phyloP scores from a whole-genome alignment of 2,888 invertebrate species.

The Tuta absoluta region DNA sequence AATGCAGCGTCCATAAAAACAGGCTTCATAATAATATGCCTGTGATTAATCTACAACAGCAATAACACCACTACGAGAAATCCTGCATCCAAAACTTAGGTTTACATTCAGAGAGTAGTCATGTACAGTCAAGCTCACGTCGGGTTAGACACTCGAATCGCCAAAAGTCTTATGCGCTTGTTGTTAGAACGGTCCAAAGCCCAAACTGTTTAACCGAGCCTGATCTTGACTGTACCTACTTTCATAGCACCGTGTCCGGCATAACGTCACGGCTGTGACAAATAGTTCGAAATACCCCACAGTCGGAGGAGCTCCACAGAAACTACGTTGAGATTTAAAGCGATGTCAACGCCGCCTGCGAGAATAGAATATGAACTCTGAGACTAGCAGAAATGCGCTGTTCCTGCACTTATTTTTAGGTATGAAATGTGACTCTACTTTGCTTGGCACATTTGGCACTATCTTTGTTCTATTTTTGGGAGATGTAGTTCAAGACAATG shows the following conservation, averaged over 20 bases:
- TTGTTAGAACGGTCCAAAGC: too few relatives aligned
- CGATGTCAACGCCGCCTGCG: slow-evolving; percentile 12
- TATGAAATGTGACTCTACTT: slow-evolving; percentile 15
- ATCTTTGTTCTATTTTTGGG: slow-evolving; percentile 16
- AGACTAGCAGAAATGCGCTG: slow-evolving; percentile 12
- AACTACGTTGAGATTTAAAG: slow-evolving; percentile 20
- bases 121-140: too few relatives aligned
- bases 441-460: slow-evolving; percentile 6
- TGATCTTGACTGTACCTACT: too few relatives aligned
- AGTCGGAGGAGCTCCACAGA: slow-evolving; percentile 34
- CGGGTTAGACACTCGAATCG: too few relatives aligned
- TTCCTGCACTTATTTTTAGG: slow-evolving; percentile 16
- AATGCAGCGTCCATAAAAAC: too few relatives aligned
- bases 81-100: slow-evolving; percentile 51
- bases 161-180: too few relatives aligned
- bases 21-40: too few relatives aligned
- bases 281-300: slow-evolving; percentile 54
- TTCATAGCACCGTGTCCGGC: slow-evolving; percentile 35
- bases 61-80: neutral
- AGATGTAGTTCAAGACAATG: slow-evolving; percentile 5
- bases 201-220: too few relatives aligned
- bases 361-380: slow-evolving; percentile 21
- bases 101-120: slow-evolving; percentile 56
- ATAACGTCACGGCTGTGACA: slow-evolving; percentile 51
- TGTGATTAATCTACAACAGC: neutral